Evolutionary conservation across 2,888 invertebrate genomes (phyloP), one percentile per base, ranked within the genome.

Genomic region (Drosophila melanocephala): DNA sequence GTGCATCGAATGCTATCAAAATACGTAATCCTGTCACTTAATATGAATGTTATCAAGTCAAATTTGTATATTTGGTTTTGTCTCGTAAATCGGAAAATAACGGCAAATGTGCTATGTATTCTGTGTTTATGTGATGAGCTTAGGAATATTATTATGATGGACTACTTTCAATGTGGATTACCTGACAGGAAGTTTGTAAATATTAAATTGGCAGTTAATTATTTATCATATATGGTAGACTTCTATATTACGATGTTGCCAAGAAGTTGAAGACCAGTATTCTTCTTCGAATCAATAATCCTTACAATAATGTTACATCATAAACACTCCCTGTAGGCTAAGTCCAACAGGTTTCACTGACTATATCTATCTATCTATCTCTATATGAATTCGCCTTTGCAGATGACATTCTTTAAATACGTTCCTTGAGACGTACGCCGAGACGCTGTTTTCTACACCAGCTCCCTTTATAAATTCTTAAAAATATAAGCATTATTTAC

Each of bases 21-120:
- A 58, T 53, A 9, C 35, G 26, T 51, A 22, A 42, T 63, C 39
- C 44, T 59, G 16, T 33, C n/a, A 16, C 32, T 26, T 60, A 14
- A 19, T 22, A 26, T 44, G n/a, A 56, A 16, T 16, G 16, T 26
- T 47, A 26, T 28, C 37, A 39, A 14, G 7, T 14, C 16, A 19
- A 28, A 56, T 56, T n/a, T 39, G 7, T 3, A n/a, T 28, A 28
- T 28, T 3, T 39, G 14, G 2, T 28, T 56, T 28, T 3, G 35
- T 6, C 3, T 3, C 5, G 5, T 35, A 26, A 55, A 10, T 22
- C 16, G 9, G 16, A 55, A 55, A 26, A 55, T 16, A 22, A 9
- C 5, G 16, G 1, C 14, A 16, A 26, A 19, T 55, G 19, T 2
- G 1, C 1, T 3, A 16, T 35, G 16, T 35, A 22, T 14, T 22